Evolutionary conservation across 2,888 invertebrate species (phyloP), one percentile per base, ranked within the genome.

Genomic region (Caenorhabditis plicata): DNA sequence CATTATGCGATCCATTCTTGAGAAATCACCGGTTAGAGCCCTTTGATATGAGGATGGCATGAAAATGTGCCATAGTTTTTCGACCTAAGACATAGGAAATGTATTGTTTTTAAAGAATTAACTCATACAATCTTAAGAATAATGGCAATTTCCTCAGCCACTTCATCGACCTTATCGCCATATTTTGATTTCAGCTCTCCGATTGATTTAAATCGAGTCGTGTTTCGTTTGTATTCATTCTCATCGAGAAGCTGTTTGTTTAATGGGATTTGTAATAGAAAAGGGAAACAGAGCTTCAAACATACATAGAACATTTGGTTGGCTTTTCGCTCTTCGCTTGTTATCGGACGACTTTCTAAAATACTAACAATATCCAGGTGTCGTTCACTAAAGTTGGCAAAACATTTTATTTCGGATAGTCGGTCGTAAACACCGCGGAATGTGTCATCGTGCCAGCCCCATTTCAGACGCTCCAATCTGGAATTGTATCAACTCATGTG

Each of bases 391-490:
- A 69, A 64, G 23, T 50, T 58, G 4, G 62, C 53, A 45, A 70
- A 72, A 27, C 72, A 72, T 9, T 52, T 41, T 19, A 61, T 31
- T 19, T 40, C 41, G 20, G 55, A 51, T 20, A 72, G 47, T 7
- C 78, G 64, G n/a, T 71, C 61, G 31, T 60, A 69, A 4, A 75
- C 72, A 22, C 74, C 67, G 19, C 53, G 41, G 33, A 78, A 74
- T 7, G 73, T 64, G 3, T 73, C 68, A 7, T 54, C 40, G 36
- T 72, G 63, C 78, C 79, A 79, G 7, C 79, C 74, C 76, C 76
- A 79, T 27, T 64, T 50, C 1, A 51, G 32, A 19, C 43, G 39
- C 27, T 48, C 49, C 20, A 69, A 50, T 43, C 69, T 69, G 39
- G 35, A 55, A 19, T 32, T 13, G n/a, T 39, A 23, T 26, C 43